Base-by-base conservation (phyloP, 2,888 invertebrate species). In the Leptopterna dolabrata region DNA sequence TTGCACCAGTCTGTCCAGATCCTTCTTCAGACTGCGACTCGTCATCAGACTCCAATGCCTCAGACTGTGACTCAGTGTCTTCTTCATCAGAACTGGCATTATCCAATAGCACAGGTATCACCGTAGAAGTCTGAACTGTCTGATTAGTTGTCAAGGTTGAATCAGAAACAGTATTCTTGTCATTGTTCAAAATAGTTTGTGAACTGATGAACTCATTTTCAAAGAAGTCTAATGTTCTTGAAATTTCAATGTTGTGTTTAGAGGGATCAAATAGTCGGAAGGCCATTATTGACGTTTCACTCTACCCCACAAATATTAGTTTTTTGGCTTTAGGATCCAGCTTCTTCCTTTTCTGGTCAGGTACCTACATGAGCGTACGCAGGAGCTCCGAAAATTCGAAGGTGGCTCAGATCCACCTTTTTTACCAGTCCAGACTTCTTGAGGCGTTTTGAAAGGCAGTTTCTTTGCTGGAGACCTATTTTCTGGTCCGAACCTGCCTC, bases 401-500 rank as follows among this genome's bases (percentile, higher is more conserved):
- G 78, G 30, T 89, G 87, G n/a, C 51, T 24, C 47, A 88, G 16
- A 80, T 87, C 85, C 30, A 55, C 13, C 45, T 87, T 84, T 87
- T 73, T 51, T 81, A 78, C 24, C n/a, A n/a, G n/a, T n/a, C n/a
- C n/a, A n/a, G n/a, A n/a, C n/a, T n/a, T n/a, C n/a, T n/a, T n/a
- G n/a, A n/a, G n/a, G n/a, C n/a, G n/a, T 83, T 27, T 19, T 51
- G 41, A 41, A 73, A 41, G 73, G n/a, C 14, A 89, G 16, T 27
- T 70, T 41, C 45, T 76, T 80, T 24, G 88, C 78, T 55, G 89
- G 88, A 0, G 81, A 85, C 0, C 87, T 0, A 90, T 90, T 9
- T 45, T 63, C 13, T 90, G 71, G 6, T 89, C 86, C 11, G 91
- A 51, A 13, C 89, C 24, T 16, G 51, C 89, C 30, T 90, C 90